Percentiles rank a stretch among this genome's conserved stretches.
These are phyloP conservation scores for Eremophila alpestris DNA, from an alignment of 2,797 vertebrate species.

Conservation along the genomic window DNA sequence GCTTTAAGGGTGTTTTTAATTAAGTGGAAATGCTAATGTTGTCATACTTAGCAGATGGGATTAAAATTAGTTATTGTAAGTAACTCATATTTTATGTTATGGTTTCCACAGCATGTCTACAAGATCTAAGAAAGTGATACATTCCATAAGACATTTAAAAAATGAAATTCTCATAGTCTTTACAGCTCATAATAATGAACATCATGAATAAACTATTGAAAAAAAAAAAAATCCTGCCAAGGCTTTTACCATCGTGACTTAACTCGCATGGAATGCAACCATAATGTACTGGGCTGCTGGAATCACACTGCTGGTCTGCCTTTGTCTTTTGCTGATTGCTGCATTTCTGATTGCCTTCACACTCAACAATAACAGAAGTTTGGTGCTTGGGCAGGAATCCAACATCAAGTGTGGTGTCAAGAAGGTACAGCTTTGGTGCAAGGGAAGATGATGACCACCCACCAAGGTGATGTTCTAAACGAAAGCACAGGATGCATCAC, in stretches of 20 bases:
- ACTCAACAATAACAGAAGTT: slow-evolving; percentile 80
- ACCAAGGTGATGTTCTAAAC: slow-evolving; percentile 81
- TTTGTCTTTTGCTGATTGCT: slow-evolving; percentile 76
- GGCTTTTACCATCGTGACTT: slow-evolving; percentile 80
- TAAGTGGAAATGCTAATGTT: slow-evolving; percentile 99
- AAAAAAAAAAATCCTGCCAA: slow-evolving; percentile 75
- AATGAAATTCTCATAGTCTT: slow-evolving; percentile 83
- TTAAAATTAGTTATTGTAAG: slow-evolving; percentile 99
- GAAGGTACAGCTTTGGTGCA: slow-evolving; percentile 76
- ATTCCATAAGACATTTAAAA: slow-evolving; percentile 84
- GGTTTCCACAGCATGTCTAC: slow-evolving; percentile 91
- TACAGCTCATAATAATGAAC: slow-evolving; percentile 85
- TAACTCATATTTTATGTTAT: slow-evolving; percentile 98
- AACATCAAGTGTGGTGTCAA: slow-evolving; percentile 75
- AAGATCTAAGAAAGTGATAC: slow-evolving; percentile 87
- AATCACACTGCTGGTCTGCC: slow-evolving; percentile 69
- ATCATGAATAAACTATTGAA: slow-evolving; percentile 81
- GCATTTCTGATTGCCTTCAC: slow-evolving; percentile 75
- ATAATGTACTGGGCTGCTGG: slow-evolving; percentile 76
- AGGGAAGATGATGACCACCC: slow-evolving; percentile 80
- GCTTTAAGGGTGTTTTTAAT: slow-evolving; percentile 96
- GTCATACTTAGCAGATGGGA: slow-evolving; percentile 99
- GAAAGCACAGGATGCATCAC: slow-evolving; percentile 79
- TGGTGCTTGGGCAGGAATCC: slow-evolving; percentile 76
- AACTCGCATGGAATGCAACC: slow-evolving; percentile 78